These are phyloP conservation scores for Drosophila grimshawi DNA, from an alignment of 1,140 invertebrate species.

Conservation along the genomic window DNA sequence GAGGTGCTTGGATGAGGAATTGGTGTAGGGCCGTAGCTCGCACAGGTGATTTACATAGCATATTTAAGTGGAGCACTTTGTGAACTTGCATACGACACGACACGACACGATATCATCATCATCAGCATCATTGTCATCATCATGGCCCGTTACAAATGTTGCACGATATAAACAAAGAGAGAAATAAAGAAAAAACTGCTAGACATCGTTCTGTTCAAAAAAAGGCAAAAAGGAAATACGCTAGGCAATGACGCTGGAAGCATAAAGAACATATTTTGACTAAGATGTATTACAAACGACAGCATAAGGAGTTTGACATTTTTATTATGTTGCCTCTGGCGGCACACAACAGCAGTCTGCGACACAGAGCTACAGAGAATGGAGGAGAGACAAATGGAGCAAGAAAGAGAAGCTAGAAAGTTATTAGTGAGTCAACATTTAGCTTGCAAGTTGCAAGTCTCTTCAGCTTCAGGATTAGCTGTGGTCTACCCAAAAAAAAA, in stretches of 20 bases:
- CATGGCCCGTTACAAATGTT: constrained; percentile 62
- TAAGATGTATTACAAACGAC: constrained; percentile 80
- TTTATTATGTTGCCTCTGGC: constrained; percentile 69
- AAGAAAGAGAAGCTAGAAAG: not conserved
- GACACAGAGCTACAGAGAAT: too few relatives aligned
- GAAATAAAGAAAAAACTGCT: constrained; percentile 4
- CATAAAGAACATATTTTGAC: constrained; percentile 75
- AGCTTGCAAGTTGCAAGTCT: constrained; percentile 32
- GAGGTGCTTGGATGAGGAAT: constrained; percentile 29
- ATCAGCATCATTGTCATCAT: constrained; percentile 65
- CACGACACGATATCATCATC: constrained; percentile 62
- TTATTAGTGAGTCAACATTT: constrained; percentile 20
- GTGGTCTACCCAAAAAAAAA: constrained; percentile 12
- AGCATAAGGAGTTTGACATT: constrained; percentile 80
- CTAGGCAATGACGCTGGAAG: constrained; percentile 37
- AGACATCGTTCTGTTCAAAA: constrained; percentile 14
- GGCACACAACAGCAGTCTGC: constrained; percentile 1
- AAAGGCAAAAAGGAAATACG: constrained; percentile 40
- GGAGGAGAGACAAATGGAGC: constrained; percentile 4
- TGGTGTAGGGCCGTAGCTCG: constrained; percentile 47
- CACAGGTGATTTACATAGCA: constrained; percentile 82
- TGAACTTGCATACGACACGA: constrained; percentile 51
- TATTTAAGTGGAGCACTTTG: constrained; percentile 83
- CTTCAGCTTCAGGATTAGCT: constrained; percentile 28
- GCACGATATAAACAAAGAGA: constrained; percentile 44